These are phyloP conservation scores for Lepisosteus osseus DNA, from an alignment of 2,113 vertebrate genomes.

Conservation along the genomic window DNA sequence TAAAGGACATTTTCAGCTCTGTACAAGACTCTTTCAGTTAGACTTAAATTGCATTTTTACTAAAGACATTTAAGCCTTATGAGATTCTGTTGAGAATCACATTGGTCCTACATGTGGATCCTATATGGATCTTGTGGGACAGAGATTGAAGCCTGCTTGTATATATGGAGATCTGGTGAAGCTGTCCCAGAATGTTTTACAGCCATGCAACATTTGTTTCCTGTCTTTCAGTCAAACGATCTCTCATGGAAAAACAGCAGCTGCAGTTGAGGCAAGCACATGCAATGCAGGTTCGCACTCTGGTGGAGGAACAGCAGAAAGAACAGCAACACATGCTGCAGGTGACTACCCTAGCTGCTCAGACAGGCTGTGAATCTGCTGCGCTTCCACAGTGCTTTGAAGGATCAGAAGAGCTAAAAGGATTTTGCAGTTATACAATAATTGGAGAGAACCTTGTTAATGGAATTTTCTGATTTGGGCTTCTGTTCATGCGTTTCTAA, in stretches of 20 bases:
- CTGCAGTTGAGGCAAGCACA: slow-evolving; percentile 43
- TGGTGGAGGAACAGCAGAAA: slow-evolving; percentile 52
- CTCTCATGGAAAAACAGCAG: slow-evolving; percentile 17
- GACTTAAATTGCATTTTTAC: no score
- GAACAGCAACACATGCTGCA: slow-evolving; percentile 55
- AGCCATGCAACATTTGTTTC: neutral
- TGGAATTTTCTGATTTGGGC: no score
- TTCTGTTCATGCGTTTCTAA: no score
- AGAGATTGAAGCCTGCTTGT: neutral
- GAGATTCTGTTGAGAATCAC: no score
- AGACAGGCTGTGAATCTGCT: no score
- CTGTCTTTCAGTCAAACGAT: neutral
- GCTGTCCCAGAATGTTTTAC: slow-evolving; percentile 21
- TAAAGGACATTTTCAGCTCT: no score
- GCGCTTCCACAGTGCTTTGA: no score
- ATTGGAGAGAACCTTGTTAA: no score
- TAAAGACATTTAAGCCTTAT: no score
- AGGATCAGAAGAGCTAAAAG: no score
- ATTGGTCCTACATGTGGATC: neutral
- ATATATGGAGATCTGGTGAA: neutral
- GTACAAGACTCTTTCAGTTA: no score
- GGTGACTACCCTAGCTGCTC: slow-evolving; percentile 34
- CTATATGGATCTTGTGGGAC: neutral
- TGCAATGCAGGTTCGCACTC: slow-evolving; percentile 40
- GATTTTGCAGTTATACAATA: no score